A percentile compares a stretch with the other conserved stretches of the same genome.
phyloP scores from a whole-genome alignment of 2,888 invertebrate genomes.

The Andrena chrysosceles region DNA sequence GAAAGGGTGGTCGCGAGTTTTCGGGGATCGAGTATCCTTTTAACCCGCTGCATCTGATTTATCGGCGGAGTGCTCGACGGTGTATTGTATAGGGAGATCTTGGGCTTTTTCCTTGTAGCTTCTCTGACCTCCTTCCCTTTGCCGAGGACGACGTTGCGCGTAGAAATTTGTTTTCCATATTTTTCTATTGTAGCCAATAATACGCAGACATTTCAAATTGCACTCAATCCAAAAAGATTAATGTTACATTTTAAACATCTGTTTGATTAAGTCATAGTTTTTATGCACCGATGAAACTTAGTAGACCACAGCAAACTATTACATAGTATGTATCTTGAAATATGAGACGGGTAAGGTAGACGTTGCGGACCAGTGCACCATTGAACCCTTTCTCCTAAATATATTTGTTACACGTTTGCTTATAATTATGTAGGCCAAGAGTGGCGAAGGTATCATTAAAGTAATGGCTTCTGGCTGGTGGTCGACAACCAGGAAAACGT shows the following conservation, averaged over 20 bases:
- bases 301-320: not conserved
- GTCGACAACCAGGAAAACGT: slow-evolving; percentile 34
- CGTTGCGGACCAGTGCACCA: not conserved
- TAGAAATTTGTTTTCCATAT: not conserved
- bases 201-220: not conserved
- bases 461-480: slow-evolving; percentile 50
- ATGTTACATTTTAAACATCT: no score
- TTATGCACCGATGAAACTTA: no score
- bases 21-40: slow-evolving; percentile 65
- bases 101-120: not conserved
- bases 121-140: not conserved
- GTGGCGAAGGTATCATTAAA: slow-evolving; percentile 34
- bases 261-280: no score
- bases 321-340: not conserved
- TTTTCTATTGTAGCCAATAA: not conserved
- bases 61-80: slow-evolving; percentile 41
- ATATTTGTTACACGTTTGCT: slow-evolving; percentile 44
- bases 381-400: slow-evolving; percentile 21
- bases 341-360: not conserved
- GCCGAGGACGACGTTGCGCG: not conserved
- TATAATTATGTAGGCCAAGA: slow-evolving; percentile 40
- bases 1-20: slow-evolving; percentile 64
- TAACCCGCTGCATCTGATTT: slow-evolving; percentile 70
- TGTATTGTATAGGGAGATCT: not conserved
- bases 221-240: not conserved